Conservation (phyloP, 2,797 vertebrate genomes). For the Paguma larvata region DNA sequence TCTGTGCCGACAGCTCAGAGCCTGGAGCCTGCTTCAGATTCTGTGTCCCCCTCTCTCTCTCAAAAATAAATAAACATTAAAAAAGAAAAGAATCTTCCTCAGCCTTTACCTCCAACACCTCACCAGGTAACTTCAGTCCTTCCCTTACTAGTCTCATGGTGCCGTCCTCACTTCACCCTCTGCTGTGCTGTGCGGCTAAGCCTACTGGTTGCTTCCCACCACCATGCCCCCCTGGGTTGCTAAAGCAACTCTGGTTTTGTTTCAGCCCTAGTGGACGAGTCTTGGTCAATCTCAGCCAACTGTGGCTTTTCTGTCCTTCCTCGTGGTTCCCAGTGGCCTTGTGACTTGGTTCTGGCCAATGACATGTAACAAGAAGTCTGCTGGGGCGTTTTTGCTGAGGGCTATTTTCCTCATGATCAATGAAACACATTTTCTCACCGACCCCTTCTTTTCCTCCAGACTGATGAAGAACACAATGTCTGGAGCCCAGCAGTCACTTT, state of each 20-base stretch:
- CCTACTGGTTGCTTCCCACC: not conserved
- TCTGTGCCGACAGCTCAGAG: no score
- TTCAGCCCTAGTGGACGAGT: fast-evolving
- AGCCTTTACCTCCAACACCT: not conserved
- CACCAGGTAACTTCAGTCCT: not conserved
- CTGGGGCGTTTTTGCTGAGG: not conserved
- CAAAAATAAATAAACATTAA: no score
- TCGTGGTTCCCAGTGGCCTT: no score
- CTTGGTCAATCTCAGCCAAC: not conserved
- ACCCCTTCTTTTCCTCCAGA: not conserved
- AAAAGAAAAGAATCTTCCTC: not conserved
- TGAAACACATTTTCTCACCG: not conserved
- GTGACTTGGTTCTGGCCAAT: no score
- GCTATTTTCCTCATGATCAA: not conserved
- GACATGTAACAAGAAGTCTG: not conserved
- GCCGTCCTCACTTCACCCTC: not conserved
- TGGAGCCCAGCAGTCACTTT: not conserved
- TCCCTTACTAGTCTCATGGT: fast-evolving
- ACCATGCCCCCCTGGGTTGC: not conserved
- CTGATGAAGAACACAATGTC: not conserved
- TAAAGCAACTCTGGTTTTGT: not conserved
- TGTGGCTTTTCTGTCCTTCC: not conserved
- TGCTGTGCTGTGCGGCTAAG: not conserved
- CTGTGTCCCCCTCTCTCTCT: no score
- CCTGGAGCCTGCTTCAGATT: no score